Conservation (phyloP, 37 sponge, comb jelly and placozoan genomes). For the Halisarca cf. caerulea region DNA sequence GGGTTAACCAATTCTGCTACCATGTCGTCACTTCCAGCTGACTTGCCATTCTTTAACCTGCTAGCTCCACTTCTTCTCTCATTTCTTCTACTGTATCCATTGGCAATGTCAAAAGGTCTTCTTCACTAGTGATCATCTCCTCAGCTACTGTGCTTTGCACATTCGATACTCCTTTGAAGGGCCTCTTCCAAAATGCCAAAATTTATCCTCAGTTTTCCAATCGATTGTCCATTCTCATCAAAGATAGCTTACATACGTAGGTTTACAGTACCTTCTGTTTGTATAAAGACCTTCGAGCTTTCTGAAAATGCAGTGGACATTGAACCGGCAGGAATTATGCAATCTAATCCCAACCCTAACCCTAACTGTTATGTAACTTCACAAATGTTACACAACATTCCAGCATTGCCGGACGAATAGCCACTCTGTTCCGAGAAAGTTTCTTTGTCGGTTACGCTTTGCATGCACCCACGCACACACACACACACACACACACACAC, state of each 20-base stretch:
- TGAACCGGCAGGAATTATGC: too few relatives aligned
- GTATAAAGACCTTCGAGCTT: background rate
- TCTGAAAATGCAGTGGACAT: too few relatives aligned
- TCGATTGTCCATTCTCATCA: conserved; percentile 21
- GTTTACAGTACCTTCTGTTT: background rate
- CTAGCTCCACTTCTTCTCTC: background rate
- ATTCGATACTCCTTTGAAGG: conserved; percentile 16
- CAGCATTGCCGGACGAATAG: too few relatives aligned
- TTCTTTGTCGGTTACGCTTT: conserved; percentile 5
- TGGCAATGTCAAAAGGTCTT: background rate
- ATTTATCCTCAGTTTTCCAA: conserved; percentile 2
- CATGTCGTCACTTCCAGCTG: conserved; percentile 28
- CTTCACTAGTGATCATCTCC: conserved; percentile 24
- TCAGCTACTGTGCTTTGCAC: conserved; percentile 9
- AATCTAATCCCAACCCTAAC: too few relatives aligned
- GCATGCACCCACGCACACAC: too few relatives aligned
- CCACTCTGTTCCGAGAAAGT: too few relatives aligned
- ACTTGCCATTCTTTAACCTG: conserved; percentile 21
- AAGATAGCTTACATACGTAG: conserved; percentile 7
- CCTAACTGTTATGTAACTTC: too few relatives aligned
- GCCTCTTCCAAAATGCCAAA: conserved; percentile 1
- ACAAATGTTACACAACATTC: too few relatives aligned
- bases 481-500: too few relatives aligned
- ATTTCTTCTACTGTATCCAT: background rate
- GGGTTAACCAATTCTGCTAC: conserved; percentile 14